These are phyloP conservation scores for Gadopsis bispinosus DNA, from an alignment of 2,797 vertebrate genomes.

Conservation along the genomic window DNA sequence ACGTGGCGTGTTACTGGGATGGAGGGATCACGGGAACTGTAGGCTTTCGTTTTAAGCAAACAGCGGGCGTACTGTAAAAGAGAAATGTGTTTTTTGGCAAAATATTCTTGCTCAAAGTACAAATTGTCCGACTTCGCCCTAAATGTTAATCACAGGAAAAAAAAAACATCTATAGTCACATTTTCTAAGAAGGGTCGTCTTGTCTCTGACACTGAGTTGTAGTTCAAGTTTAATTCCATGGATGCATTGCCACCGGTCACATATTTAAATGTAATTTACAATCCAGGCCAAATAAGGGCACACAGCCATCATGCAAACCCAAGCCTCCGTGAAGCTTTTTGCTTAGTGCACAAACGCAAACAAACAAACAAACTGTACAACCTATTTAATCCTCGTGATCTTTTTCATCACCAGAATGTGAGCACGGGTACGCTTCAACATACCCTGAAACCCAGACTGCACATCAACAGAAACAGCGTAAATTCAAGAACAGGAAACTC, in stretches of 20 bases:
- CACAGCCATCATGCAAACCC: slow-evolving; percentile 8
- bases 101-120: background rate
- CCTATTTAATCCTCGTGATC: slow-evolving; percentile 37
- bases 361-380: background rate
- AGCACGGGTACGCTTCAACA: slow-evolving; percentile 94
- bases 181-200: background rate
- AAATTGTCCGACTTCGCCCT: background rate
- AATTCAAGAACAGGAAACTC: slow-evolving; percentile 87
- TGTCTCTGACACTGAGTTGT: background rate
- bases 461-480: slow-evolving; percentile 88
- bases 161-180: background rate
- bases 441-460: slow-evolving; percentile 87
- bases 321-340: background rate
- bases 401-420: slow-evolving; percentile 87
- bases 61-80: background rate
- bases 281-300: slow-evolving; percentile 28
- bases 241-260: background rate
- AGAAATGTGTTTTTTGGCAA: background rate
- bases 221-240: background rate
- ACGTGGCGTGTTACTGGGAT: slow-evolving; percentile 89
- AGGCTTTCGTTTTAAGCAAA: slow-evolving; percentile 39
- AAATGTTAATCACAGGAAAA: background rate
- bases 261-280: background rate
- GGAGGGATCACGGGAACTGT: slow-evolving; percentile 75
- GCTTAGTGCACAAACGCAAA: slow-evolving; percentile 2